Base-by-base conservation (phyloP, 2,888 invertebrate species). In the Ochropleura leucogaster region DNA sequence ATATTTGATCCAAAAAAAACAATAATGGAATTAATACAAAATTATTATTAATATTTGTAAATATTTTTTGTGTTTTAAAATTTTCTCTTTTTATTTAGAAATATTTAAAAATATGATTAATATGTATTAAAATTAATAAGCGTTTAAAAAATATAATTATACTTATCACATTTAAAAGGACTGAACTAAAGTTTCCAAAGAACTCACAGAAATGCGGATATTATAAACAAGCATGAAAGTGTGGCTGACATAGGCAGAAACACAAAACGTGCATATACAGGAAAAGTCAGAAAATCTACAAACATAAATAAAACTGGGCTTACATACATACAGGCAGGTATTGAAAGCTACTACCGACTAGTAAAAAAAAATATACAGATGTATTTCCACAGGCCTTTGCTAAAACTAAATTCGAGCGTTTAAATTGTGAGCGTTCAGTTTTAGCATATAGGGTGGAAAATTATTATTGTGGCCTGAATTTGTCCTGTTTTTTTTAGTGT, bases 231-330 rank as follows among this genome's bases (percentile, higher is more conserved):
- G 62, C 40, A 75, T 30, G 4, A 81, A 68, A 44, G 12, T 7
- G 1, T 12, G 18, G 47, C n/a, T 51, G 18, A 40, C 68, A 53
- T 40, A 30, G n/a, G 5, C 51, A 47, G 12, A 44, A 82, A 46
- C 76, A 82, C 42, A 67, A 44, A 9, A 3, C 10, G 6, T 47
- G 44, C 14, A 44, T n/a, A 30, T 12, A 12, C n/a, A 18, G 65
- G 7, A 67, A 66, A 83, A 83, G 83, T 63, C 79, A 71, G 59
- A 71, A 83, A 72, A 68, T 68, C n/a, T 71, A 55, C 71, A 68
- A 79, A 83, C 59, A 59, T 67, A 83, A 83, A 83, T 72, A 83
- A 60, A 83, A 66, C 47, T 66, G 9, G 79, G 53, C 59, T 79
- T 49, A 64, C 62, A 81, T 66, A 46, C 46, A 75, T 83, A 59